These are phyloP conservation scores for Spongilla lacustris DNA, from an alignment of 37 sponge, comb jelly and placozoan genomes.

Conservation along the genomic window DNA sequence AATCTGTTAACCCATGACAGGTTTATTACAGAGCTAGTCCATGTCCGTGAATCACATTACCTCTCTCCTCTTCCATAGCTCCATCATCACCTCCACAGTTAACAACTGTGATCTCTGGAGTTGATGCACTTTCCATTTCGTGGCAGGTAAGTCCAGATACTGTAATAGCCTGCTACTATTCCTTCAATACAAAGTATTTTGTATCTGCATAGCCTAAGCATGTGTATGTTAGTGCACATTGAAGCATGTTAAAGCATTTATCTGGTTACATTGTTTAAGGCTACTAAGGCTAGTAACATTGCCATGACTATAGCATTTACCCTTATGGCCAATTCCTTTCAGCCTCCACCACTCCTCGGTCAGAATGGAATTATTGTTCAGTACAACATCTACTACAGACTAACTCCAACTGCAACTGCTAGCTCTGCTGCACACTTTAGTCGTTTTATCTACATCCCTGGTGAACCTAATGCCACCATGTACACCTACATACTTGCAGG, in stretches of 20 bases:
- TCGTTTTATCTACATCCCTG: not conserved
- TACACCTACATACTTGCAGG: not conserved
- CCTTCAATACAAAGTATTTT: not conserved
- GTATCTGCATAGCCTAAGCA: too few species aligned
- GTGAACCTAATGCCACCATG: not conserved
- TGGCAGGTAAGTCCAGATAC: slow-evolving; percentile 35
- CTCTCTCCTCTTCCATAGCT: slow-evolving; percentile 17
- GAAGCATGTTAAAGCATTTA: too few species aligned
- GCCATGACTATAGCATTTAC: not conserved
- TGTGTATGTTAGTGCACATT: too few species aligned
- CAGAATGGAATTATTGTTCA: slow-evolving; percentile 54
- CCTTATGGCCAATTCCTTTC: not conserved
- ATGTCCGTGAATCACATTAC: not conserved
- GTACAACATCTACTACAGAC: slow-evolving; percentile 54
- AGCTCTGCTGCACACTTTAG: not conserved
- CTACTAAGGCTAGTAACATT: too few species aligned
- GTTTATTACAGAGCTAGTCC: too few species aligned
- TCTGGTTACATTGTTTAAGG: too few species aligned
- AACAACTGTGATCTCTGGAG: slow-evolving; percentile 4
- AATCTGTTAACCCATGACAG: too few species aligned
- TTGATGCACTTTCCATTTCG: not conserved
- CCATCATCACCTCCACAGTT: slow-evolving; percentile 58
- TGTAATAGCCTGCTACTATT: not conserved
- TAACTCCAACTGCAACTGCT: not conserved
- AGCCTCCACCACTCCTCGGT: slow-evolving; percentile 28